Evolutionary conservation across 2,113 vertebrate species (phyloP), one percentile per base, ranked within the genome.

Genomic region (Trochalopteron elliotii): DNA sequence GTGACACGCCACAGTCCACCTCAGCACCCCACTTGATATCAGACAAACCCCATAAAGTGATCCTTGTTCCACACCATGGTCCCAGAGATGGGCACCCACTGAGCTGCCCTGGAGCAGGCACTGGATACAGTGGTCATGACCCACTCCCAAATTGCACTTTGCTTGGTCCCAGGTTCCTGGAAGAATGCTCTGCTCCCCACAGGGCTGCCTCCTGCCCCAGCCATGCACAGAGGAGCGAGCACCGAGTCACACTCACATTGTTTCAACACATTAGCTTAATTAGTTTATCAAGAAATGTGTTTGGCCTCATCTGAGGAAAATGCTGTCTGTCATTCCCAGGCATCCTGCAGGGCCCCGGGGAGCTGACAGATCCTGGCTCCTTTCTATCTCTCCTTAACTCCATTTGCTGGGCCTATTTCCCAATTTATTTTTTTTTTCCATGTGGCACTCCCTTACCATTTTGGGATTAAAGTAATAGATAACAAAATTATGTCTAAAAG

Each of bases 191-290:
- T 53, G 30, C 15, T 13, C 19, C 3, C 6, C 20, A 1, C 81
- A 78, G 81, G 24, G 69, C 60, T 94, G 59, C 50, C 83, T 88
- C 65, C 52, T 70, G 69, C 64, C 69, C 57, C 79, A 94, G 84
- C 53, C 85, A 28, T 2, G 4, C 23, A 4, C 52, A 71, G 80
- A 69, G 59, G 49, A 80, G 57, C 0, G 0, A 94, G 82, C 63
- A 45, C 69, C 45, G 10, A 49, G 75, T 92, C 92, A 85, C 87
- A 67, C 81, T 94, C 87, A 23, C 61, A 68, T 94, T 68, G 88
- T 92, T 97, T 97, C 97, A 96, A 95, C 97, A 96, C 96, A 92
- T 97, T 97, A 94, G 75, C 95, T 93, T 96, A 96, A 97, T 96
- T 94, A 89, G 91, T 96, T 97, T 97, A 97, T 97, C 96, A 89